A percentile compares a stretch with the other conserved stretches of the same genome.
phyloP scores from a whole-genome alignment of 1,140 invertebrate genomes.

The Trichomalopsis sarcophagae region DNA sequence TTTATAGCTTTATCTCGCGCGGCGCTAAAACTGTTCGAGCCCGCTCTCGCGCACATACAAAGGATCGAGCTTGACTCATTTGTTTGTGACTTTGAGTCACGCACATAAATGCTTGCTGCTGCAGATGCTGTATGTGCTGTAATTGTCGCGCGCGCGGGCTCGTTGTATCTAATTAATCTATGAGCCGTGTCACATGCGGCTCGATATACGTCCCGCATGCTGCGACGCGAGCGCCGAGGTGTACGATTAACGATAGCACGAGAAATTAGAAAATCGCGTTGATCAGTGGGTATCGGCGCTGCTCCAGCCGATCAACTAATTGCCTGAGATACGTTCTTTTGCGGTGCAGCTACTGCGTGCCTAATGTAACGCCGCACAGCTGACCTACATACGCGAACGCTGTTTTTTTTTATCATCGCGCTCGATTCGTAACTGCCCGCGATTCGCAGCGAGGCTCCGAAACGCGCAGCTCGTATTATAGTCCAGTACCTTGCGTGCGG shows the following conservation, averaged over 20 bases:
- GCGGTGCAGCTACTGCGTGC: too few relatives aligned
- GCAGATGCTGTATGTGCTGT: slow-evolving; percentile 1
- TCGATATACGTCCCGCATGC: neutral
- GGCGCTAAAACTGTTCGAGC: neutral
- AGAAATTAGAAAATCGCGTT: neutral
- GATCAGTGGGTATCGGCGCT: neutral
- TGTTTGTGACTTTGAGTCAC: slow-evolving; percentile 49
- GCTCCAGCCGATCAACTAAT: neutral
- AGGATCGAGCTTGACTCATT: slow-evolving; percentile 43
- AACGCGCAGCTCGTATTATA: neutral
- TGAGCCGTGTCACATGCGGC: neutral
- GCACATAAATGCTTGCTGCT: neutral
- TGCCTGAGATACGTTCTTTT: neutral
- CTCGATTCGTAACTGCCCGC: neutral
- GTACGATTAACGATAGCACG: too few relatives aligned
- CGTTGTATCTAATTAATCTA: neutral
- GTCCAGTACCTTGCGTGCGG: too few relatives aligned
- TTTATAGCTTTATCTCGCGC: too few relatives aligned
- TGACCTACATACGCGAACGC: neutral
- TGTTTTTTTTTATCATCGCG: neutral
- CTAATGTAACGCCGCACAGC: neutral
- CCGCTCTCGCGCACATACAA: neutral
- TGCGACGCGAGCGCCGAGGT: too few relatives aligned
- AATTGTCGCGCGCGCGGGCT: neutral
- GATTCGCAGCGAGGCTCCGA: neutral